Evolutionary conservation across 2,888 invertebrate genomes (phyloP), one percentile per base, ranked within the genome.

Genomic region (Drosophila borborema): DNA sequence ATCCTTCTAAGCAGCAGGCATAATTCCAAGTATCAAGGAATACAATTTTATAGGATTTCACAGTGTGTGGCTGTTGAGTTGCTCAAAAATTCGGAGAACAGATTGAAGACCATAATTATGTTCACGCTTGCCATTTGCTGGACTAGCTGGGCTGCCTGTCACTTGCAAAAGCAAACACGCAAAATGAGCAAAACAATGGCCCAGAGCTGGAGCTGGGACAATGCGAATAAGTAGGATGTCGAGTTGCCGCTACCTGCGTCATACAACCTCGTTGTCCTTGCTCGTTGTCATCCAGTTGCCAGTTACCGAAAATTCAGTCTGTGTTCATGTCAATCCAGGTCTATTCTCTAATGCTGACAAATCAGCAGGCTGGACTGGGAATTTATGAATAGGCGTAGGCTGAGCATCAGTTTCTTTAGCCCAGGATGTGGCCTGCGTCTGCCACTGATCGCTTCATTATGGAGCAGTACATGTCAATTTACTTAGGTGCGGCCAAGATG

Each of bases 361-460:
- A 88, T 90, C 74, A 71, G 70, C 76, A 65, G 74, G 78, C 66
- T 20, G 55, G 41, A 16, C 14, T 20, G 4, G 4, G 45, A 71
- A 79, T 70, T 74, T 80, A 71, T 79, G 77, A 79, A 77, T 77
- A 74, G 72, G 49, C 69, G 45, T 53, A 46, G 54, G 43, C 18
- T 34, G 58, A 61, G 55, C 36, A 20, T 58, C 18, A 12, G 7
- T 20, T 36, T 62, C 40, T 53, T 62, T 63, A 56, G 62, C 41
- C 46, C 67, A 76, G 86, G 65, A 65, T 81, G 83, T 64, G 79
- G 72, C 63, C 64, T 60, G 43, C 54, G 78, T 55, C 67, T 71
- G 74, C 67, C 81, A 75, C 80, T 89, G 90, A 84, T 86, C 89
- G 79, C 89, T 90, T 91, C 86, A 89, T 90, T 88, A 90, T 89